phyloP scores from a whole-genome alignment of 1,140 invertebrate genomes.

The Cydia splendana region DNA sequence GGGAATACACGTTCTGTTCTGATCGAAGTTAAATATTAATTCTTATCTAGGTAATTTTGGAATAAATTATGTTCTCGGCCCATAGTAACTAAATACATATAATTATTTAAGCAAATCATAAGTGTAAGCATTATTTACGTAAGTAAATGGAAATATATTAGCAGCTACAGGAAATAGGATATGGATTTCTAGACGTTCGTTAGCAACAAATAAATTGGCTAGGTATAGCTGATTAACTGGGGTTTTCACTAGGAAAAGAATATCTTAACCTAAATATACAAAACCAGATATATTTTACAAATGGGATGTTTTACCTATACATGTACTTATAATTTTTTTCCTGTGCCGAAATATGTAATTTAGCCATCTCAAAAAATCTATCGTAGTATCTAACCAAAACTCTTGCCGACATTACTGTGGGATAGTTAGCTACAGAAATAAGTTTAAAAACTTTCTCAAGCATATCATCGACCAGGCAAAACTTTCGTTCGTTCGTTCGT shows the following conservation, averaged over 20 bases:
- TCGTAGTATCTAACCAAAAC: too few relatives aligned
- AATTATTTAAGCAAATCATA: background rate
- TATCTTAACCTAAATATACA: background rate
- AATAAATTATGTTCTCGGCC: background rate
- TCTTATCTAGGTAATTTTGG: background rate
- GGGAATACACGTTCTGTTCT: background rate
- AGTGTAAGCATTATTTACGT: background rate
- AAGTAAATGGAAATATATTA: background rate
- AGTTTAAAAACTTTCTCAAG: too few relatives aligned
- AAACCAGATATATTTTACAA: too few relatives aligned
- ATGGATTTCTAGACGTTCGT: conserved; percentile 9
- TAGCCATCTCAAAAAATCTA: too few relatives aligned
- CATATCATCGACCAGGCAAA: too few relatives aligned
- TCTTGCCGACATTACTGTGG: too few relatives aligned
- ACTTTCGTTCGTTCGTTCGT: too few relatives aligned
- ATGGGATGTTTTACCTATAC: too few relatives aligned
- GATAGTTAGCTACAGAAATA: too few relatives aligned
- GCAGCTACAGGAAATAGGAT: background rate
- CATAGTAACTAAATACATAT: background rate
- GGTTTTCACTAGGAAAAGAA: background rate
- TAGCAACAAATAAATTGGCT: background rate
- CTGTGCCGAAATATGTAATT: too few relatives aligned
- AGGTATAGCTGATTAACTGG: background rate
- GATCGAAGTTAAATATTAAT: background rate
- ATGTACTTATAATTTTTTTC: too few relatives aligned